These are phyloP conservation scores for Zosterops hypoxanthus DNA, from an alignment of 2,113 vertebrate species.

Conservation along the genomic window DNA sequence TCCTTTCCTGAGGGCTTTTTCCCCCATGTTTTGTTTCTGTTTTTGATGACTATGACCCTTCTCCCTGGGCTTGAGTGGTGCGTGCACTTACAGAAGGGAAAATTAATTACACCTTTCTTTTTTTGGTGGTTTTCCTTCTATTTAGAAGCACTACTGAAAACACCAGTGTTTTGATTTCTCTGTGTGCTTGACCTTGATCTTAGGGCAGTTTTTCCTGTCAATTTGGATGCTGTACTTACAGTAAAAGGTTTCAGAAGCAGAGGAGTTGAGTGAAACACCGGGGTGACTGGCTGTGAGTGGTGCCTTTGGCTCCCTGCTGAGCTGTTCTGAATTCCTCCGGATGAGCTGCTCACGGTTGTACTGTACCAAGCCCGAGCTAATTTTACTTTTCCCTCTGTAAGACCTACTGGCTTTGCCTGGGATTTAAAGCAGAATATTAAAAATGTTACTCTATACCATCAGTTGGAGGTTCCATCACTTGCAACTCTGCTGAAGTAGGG, in stretches of 20 bases:
- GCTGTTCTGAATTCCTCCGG: accelerated
- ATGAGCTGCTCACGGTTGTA: accelerated
- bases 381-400: neutral
- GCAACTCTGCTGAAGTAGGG: neutral
- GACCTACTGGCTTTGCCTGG: neutral
- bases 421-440: neutral
- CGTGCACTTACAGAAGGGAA: neutral
- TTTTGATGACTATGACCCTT: neutral
- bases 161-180: accelerated
- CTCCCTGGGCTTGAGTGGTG: neutral
- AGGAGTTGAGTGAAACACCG: neutral
- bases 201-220: neutral
- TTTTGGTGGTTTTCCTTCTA: neutral
- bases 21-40: neutral
- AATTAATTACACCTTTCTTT: neutral
- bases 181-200: neutral
- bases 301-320: neutral
- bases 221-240: neutral
- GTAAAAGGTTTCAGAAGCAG: neutral
- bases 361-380: neutral
- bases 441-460: neutral
- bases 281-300: neutral
- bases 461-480: neutral
- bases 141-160: neutral
- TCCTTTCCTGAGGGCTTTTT: neutral